Percentiles rank a stretch among this genome's conserved stretches.
These are phyloP conservation scores for Pachyramphus minor DNA, from an alignment of 2,113 vertebrate species.

Conservation along the genomic window DNA sequence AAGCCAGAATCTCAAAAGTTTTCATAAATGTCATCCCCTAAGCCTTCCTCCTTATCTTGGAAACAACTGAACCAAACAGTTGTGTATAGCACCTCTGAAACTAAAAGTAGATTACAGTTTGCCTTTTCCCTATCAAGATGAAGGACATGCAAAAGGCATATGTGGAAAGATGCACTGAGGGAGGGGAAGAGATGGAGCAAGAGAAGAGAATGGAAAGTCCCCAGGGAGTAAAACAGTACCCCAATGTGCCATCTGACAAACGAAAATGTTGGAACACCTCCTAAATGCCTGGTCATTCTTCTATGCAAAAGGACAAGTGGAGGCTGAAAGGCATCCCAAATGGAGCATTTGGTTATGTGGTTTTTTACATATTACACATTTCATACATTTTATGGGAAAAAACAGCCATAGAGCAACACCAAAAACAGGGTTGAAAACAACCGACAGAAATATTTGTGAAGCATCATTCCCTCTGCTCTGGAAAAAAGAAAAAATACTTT, in stretches of 20 bases:
- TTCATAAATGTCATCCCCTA: not conserved
- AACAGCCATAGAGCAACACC: rapidly evolving
- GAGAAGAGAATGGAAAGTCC: not conserved
- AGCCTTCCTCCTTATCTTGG: not conserved
- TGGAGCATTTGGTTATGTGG: not conserved
- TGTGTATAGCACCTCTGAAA: not conserved
- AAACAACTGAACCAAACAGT: not conserved
- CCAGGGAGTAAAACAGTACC: rapidly evolving
- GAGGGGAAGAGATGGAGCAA: not conserved
- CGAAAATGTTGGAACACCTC: not conserved
- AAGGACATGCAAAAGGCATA: rapidly evolving
- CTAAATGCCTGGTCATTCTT: not conserved
- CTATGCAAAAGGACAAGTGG: not conserved
- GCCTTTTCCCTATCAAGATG: not conserved
- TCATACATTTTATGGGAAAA: not conserved
- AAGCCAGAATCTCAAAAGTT: not conserved
- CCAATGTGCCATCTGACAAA: not conserved
- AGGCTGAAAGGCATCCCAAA: not conserved
- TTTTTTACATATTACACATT: not conserved
- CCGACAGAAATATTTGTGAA: not conserved
- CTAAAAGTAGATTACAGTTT: not conserved
- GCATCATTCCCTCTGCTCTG: not conserved
- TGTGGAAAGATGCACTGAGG: not conserved
- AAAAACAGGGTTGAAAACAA: not conserved
- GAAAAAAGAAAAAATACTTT: not conserved